These are phyloP conservation scores for Laspeyria flexula DNA, from an alignment of 2,888 invertebrate genomes.

Conservation along the genomic window DNA sequence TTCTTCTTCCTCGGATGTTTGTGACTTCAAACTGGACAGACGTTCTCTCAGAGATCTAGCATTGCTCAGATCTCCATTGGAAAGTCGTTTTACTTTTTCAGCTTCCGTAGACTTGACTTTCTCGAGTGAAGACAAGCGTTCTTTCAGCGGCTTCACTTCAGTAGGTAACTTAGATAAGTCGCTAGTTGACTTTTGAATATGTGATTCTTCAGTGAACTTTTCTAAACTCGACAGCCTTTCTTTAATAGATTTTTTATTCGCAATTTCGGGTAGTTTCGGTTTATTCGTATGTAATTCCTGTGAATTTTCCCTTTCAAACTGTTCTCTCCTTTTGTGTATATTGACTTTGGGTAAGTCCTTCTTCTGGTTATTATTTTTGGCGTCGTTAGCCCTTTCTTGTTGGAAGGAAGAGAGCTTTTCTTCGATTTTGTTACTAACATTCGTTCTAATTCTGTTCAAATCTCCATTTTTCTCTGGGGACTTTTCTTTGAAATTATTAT, in stretches of 20 bases:
- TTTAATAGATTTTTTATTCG: constrained; percentile 89
- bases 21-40: constrained; percentile 76
- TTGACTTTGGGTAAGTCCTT: constrained; percentile 92
- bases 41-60: constrained; percentile 80
- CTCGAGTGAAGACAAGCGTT: constrained; percentile 87
- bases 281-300: constrained; percentile 81
- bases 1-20: constrained; percentile 76
- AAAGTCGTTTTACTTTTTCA: constrained; percentile 77
- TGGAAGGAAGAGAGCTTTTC: constrained; percentile 88
- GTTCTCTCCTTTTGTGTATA: constrained; percentile 92
- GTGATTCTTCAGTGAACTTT: constrained; percentile 86
- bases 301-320: constrained; percentile 91
- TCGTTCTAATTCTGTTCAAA: constrained; percentile 79
- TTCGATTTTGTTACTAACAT: constrained; percentile 87
- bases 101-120: constrained; percentile 81
- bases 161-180: constrained; percentile 83
- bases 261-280: constrained; percentile 87
- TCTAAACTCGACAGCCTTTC: constrained; percentile 90
- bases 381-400: constrained; percentile 75
- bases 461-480: constrained; percentile 78
- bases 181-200: constrained; percentile 75
- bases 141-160: constrained; percentile 88
- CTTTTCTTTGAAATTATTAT: constrained; percentile 79
- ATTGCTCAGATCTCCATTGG: constrained; percentile 77
- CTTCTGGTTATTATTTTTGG: constrained; percentile 78